A percentile compares a stretch with the other conserved stretches of the same genome.
Conservation (phyloP, 2,888 invertebrate genomes). For the Osedax fenrisi region DNA sequence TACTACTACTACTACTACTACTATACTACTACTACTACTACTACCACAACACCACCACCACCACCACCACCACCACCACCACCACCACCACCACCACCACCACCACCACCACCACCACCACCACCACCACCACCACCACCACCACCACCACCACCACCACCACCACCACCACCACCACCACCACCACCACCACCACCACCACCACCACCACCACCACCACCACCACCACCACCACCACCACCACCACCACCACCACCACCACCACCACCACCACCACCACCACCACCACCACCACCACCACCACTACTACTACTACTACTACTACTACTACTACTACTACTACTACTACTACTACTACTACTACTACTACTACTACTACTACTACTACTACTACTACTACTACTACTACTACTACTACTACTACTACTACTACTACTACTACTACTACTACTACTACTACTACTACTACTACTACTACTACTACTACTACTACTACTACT, state of each 20-base stretch:
- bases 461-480: slow-evolving; percentile 2
- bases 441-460: background rate
- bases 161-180: background rate
- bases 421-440: background rate
- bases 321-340: background rate
- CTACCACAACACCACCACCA: background rate
- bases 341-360: slow-evolving; percentile 2
- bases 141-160: background rate
- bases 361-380: background rate
- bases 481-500: background rate
- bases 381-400: background rate
- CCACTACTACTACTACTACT: background rate
- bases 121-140: background rate
- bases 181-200: background rate
- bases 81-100: background rate
- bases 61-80: background rate
- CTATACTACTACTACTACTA: no score
- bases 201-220: background rate
- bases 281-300: background rate
- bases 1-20: background rate
- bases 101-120: background rate
- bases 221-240: background rate
- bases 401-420: background rate
- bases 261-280: background rate
- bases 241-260: background rate